Evolutionary conservation across 2,113 vertebrate genomes (phyloP).

Genomic region (Paracanthobrama guichenoti): DNA sequence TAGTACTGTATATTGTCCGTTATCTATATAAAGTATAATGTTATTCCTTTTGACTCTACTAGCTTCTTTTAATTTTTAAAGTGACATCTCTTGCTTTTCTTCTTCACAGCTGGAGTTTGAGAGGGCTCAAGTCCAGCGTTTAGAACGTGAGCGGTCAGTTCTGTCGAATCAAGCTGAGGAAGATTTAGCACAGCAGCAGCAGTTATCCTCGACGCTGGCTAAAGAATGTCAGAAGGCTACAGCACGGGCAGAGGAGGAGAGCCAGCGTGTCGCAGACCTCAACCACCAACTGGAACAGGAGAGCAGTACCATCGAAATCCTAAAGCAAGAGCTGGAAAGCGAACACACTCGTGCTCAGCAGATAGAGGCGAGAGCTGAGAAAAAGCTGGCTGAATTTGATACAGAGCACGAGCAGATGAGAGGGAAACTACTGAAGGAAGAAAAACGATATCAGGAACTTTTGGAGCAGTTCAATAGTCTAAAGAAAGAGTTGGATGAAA

Average conservation of each 20-base stretch:
- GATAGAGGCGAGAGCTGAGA: slow-evolving; percentile 85
- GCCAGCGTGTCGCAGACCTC: slow-evolving; percentile 82
- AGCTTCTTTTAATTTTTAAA: slow-evolving; percentile 15
- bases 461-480: slow-evolving; percentile 79
- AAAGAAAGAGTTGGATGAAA: slow-evolving; percentile 47
- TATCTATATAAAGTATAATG: background rate
- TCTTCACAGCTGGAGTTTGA: slow-evolving; percentile 87
- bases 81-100: background rate
- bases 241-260: slow-evolving; percentile 87
- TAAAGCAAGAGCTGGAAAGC: slow-evolving; percentile 79
- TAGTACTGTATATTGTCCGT: background rate
- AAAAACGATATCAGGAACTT: slow-evolving; percentile 82
- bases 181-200: slow-evolving; percentile 87
- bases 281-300: slow-evolving; percentile 81
- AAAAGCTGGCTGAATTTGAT: slow-evolving; percentile 87
- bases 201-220: slow-evolving; percentile 85
- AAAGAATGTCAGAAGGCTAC: slow-evolving; percentile 91
- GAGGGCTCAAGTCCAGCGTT: slow-evolving; percentile 82
- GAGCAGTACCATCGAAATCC: slow-evolving; percentile 69
- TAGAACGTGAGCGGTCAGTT: slow-evolving; percentile 87
- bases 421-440: slow-evolving; percentile 83
- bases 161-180: slow-evolving; percentile 84
- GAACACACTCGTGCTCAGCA: slow-evolving; percentile 80
- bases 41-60: slow-evolving; percentile 7
- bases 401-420: slow-evolving; percentile 86